phyloP scores from a whole-genome alignment of 2,113 vertebrate species.

The Cynopterus brachyotis region DNA sequence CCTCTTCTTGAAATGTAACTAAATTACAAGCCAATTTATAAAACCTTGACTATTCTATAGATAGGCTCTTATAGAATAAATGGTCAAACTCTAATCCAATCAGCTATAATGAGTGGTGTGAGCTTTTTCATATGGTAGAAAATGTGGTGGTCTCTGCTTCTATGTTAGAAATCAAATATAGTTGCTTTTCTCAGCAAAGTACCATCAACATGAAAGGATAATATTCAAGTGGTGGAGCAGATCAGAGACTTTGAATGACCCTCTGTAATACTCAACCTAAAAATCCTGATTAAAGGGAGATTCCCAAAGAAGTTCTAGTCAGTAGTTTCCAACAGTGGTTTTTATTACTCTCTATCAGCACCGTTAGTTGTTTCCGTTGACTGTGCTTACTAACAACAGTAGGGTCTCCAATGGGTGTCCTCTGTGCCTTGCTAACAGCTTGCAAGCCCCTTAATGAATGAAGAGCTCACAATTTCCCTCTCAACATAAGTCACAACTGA shows the following conservation, averaged over 20 bases:
- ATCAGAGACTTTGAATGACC: slow-evolving; percentile 14
- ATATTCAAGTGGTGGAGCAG: neutral
- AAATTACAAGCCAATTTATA: neutral
- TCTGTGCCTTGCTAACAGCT: neutral
- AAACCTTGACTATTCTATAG: neutral
- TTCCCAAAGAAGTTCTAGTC: neutral
- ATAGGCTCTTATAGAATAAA: neutral
- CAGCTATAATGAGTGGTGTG: neutral
- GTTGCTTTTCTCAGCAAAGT: neutral
- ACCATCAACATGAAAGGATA: neutral
- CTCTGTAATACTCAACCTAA: neutral
- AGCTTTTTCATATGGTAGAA: neutral
- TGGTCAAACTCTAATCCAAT: neutral
- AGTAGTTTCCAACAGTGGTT: neutral
- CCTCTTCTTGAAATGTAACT: neutral
- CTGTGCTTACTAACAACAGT: neutral
- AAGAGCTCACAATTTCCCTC: neutral
- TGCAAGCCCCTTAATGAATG: neutral
- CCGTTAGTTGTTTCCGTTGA: neutral
- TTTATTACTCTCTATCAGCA: neutral
- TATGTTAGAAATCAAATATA: neutral
- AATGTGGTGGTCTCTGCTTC: neutral
- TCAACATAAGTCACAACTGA: neutral
- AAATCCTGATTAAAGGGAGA: slow-evolving; percentile 5
- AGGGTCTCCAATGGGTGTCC: neutral